Conservation (phyloP, 2,797 vertebrate species). For the Limnodromus scolopaceus region DNA sequence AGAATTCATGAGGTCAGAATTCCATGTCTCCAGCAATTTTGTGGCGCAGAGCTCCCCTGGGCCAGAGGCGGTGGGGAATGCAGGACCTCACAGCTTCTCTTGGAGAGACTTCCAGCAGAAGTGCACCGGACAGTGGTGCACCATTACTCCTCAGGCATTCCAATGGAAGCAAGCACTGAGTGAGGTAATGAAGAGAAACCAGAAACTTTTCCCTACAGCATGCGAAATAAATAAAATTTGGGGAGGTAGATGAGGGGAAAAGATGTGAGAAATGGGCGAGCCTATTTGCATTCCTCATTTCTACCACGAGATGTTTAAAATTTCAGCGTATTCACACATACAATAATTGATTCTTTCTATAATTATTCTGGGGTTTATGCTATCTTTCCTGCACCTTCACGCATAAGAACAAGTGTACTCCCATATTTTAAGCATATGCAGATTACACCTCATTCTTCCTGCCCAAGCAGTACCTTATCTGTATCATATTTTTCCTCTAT, state of each 20-base stretch:
- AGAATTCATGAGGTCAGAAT: neutral
- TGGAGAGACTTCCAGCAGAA: neutral
- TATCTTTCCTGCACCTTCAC: neutral
- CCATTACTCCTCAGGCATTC: neutral
- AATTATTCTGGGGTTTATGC: neutral
- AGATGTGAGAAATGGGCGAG: neutral
- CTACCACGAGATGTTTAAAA: neutral
- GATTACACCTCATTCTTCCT: neutral
- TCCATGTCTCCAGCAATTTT: neutral
- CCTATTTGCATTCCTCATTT: neutral
- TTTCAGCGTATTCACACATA: neutral
- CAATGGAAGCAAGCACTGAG: neutral
- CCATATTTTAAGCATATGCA: neutral
- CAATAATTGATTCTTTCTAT: neutral
- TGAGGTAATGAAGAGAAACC: neutral
- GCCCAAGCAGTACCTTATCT: neutral
- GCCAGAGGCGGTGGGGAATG: neutral
- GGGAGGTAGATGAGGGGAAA: neutral
- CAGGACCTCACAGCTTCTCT: neutral
- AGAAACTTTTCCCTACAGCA: neutral
- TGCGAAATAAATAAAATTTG: neutral
- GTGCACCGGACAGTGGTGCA: neutral
- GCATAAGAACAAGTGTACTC: neutral
- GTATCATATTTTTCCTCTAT: neutral
- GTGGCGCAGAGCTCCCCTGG: neutral